Conservation (phyloP, 2,888 invertebrate genomes). For the Baccha elongata region DNA sequence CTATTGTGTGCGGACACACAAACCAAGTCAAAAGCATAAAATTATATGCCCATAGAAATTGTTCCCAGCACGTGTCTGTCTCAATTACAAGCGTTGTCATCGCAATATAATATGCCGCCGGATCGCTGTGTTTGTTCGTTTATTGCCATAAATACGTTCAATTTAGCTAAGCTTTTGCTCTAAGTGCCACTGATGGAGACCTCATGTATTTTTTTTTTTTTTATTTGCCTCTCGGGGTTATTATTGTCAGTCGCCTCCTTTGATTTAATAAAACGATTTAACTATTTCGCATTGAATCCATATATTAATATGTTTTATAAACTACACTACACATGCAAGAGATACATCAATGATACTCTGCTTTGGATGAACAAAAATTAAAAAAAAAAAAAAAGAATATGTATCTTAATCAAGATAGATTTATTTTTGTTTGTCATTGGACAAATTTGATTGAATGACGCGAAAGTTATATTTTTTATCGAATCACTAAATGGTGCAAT, state of each 20-base stretch:
- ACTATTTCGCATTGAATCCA: slow-evolving; percentile 14
- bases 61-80: slow-evolving; percentile 44
- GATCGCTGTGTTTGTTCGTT: background rate
- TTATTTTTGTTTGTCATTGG: slow-evolving; percentile 49
- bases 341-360: slow-evolving; percentile 7
- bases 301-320: background rate
- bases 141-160: slow-evolving; percentile 54
- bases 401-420: slow-evolving; percentile 48
- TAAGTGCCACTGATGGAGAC: slow-evolving; percentile 37
- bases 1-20: slow-evolving; percentile 8
- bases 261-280: slow-evolving; percentile 48
- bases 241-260: slow-evolving; percentile 34
- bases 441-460: slow-evolving; percentile 56
- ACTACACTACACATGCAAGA: background rate
- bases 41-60: background rate
- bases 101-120: slow-evolving; percentile 8
- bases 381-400: slow-evolving; percentile 3
- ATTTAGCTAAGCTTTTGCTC: slow-evolving; percentile 50
- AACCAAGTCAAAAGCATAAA: slow-evolving; percentile 20
- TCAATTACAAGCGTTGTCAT: slow-evolving; percentile 52
- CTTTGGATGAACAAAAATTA: slow-evolving; percentile 32
- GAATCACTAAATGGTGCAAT: background rate
- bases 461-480: background rate
- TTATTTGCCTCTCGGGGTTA: slow-evolving; percentile 7
- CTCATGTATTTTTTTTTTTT: no score